These are phyloP conservation scores for Acronicta leporina DNA, from an alignment of 2,888 invertebrate species.

Conservation along the genomic window DNA sequence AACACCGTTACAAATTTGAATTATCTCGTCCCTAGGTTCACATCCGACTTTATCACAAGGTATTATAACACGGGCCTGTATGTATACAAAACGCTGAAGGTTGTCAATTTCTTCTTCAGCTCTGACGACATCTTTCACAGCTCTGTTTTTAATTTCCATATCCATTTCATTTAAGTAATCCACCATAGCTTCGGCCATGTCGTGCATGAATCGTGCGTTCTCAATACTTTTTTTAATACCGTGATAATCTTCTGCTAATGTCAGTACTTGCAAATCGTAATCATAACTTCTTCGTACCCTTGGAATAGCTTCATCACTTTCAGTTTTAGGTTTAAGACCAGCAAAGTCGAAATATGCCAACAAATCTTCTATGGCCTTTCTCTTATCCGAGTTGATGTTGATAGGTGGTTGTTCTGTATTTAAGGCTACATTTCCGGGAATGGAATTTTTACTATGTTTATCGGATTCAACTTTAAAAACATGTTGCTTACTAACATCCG, in stretches of 20 bases:
- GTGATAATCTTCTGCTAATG: slow-evolving; percentile 68
- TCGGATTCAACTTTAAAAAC: slow-evolving; percentile 56
- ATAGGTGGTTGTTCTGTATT: slow-evolving; percentile 39
- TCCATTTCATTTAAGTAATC: slow-evolving; percentile 78
- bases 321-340: slow-evolving; percentile 62
- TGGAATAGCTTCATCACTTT: slow-evolving; percentile 43
- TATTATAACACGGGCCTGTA: slow-evolving; percentile 71
- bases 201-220: slow-evolving; percentile 71
- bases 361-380: slow-evolving; percentile 81
- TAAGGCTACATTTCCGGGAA: slow-evolving; percentile 31
- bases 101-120: slow-evolving; percentile 77
- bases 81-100: slow-evolving; percentile 69
- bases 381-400: slow-evolving; percentile 73
- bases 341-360: slow-evolving; percentile 79
- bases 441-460: slow-evolving; percentile 55
- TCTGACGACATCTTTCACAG: slow-evolving; percentile 69
- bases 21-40: slow-evolving; percentile 67
- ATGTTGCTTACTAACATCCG: slow-evolving; percentile 54
- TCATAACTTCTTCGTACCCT: slow-evolving; percentile 74
- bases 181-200: slow-evolving; percentile 70
- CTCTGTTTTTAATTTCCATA: slow-evolving; percentile 67
- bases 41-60: slow-evolving; percentile 72
- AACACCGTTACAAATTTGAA: slow-evolving; percentile 88
- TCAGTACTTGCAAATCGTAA: slow-evolving; percentile 68
- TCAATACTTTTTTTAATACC: slow-evolving; percentile 71